Evolutionary conservation across 37 sponge, comb jelly and placozoan genomes (phyloP), one percentile per base, ranked within the genome.

Genomic region (Cladorhizidae sp.): DNA sequence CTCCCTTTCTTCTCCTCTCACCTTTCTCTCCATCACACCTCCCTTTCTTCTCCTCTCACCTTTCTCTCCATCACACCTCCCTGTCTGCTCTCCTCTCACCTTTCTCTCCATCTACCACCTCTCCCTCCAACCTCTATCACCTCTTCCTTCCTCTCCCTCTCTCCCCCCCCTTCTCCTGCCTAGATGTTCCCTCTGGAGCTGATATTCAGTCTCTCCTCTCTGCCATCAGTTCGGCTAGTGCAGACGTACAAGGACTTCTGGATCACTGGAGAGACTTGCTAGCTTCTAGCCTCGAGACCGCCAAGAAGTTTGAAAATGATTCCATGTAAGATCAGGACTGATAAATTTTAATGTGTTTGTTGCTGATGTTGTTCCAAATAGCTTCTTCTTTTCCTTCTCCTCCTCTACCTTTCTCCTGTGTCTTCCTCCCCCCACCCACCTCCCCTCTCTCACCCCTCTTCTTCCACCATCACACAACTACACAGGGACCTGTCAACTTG

Each of bases 261-360:
- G 61, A 39, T 7, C 12, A 82, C 58, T 74, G 88, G 72, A 71
- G 50, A 28, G 83, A 76, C 56, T 40, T 33, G n/a, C 67, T 89
- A 54, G 57, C 43, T 3, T 65, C 67, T 45, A 64, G 72, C 26
- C 71, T 83, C 57, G 63, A 78, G n/a, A 64, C 76, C 26, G 83
- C 85, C 26, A 73, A 61, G 43, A 83, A 83, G 64, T 83, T 79
- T 65, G 74, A 89, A 31, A 39, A 62, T 1, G 68, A 83, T 26
- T 57, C 83, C 63, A 57, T 50, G 75, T 74, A 49, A 39, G 72
- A 36, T 37, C 70, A 37, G 21, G 41, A 36, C 11, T 8, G 70
- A 17, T n/a, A n/a, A n/a, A n/a, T n/a, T n/a, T n/a, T n/a, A n/a
- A n/a, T n/a, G n/a, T n/a, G n/a, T n/a, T n/a, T n/a, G n/a, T n/a